phyloP scores from a whole-genome alignment of 2,888 invertebrate genomes.

The Rhogogaster chlorosoma region DNA sequence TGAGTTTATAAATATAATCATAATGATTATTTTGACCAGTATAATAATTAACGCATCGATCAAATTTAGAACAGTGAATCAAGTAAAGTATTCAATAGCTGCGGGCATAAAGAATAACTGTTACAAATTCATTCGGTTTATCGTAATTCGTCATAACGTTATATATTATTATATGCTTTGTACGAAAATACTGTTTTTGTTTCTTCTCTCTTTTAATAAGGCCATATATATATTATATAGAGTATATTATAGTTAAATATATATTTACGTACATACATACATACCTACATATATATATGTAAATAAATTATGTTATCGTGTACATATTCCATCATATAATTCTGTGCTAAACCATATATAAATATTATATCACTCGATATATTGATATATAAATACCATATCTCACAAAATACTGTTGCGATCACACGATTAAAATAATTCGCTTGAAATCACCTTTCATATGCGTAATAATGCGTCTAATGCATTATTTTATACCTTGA shows the following conservation, averaged over 20 bases:
- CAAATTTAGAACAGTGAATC: neutral
- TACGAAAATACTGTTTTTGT: slow-evolving; percentile 25
- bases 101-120: neutral
- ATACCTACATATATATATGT: neutral
- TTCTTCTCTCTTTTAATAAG: neutral
- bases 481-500: neutral
- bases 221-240: neutral
- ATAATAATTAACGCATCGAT: neutral
- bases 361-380: neutral
- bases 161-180: slow-evolving; percentile 21
- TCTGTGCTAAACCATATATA: neutral
- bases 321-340: neutral
- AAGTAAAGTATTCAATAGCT: neutral
- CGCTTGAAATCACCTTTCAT: neutral
- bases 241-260: neutral
- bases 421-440: neutral
- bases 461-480: neutral
- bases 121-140: neutral
- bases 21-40: neutral
- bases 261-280: neutral
- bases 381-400: neutral
- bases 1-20: neutral
- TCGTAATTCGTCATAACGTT: neutral
- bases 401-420: neutral
- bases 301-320: neutral